Conservation (phyloP, 2,113 vertebrate genomes). For the Petromus typicus region DNA sequence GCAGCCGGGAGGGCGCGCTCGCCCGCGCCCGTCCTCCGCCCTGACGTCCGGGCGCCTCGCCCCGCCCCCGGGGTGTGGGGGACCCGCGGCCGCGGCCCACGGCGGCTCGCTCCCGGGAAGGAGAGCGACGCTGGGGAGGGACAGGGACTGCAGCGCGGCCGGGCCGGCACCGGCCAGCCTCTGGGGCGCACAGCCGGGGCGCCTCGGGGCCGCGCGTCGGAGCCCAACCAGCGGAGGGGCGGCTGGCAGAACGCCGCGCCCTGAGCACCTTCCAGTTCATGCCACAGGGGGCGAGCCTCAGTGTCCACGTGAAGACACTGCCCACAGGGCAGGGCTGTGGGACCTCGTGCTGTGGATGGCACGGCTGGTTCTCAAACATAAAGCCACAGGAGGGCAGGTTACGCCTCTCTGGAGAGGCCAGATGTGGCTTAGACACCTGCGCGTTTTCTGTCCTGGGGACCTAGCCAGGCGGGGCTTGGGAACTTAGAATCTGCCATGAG, state of each 20-base stretch:
- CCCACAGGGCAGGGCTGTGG: slow-evolving; percentile 28
- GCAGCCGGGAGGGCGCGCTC: slow-evolving; percentile 88
- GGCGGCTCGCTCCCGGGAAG: not conserved
- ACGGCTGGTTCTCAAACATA: not conserved
- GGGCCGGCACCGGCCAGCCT: not conserved
- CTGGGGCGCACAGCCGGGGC: not conserved
- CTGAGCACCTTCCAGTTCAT: not conserved
- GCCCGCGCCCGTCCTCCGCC: slow-evolving; percentile 82
- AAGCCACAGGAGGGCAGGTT: not conserved
- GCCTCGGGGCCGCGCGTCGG: not conserved
- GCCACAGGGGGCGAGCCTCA: too few relatives aligned
- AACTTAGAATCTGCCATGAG: not conserved
- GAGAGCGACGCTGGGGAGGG: not conserved
- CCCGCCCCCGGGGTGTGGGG: slow-evolving; percentile 88
- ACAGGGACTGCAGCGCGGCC: not conserved
- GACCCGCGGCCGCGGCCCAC: not conserved
- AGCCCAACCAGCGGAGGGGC: not conserved
- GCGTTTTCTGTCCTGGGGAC: not conserved
- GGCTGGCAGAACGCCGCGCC: not conserved
- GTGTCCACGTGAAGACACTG: slow-evolving; percentile 2
- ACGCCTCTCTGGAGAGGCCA: not conserved
- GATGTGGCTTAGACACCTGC: not conserved
- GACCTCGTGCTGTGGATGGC: slow-evolving; percentile 1
- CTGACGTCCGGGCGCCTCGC: slow-evolving; percentile 87
- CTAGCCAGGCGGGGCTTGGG: not conserved